These are phyloP conservation scores for Taxidea taxus DNA, from an alignment of 2,113 vertebrate genomes.

Conservation along the genomic window DNA sequence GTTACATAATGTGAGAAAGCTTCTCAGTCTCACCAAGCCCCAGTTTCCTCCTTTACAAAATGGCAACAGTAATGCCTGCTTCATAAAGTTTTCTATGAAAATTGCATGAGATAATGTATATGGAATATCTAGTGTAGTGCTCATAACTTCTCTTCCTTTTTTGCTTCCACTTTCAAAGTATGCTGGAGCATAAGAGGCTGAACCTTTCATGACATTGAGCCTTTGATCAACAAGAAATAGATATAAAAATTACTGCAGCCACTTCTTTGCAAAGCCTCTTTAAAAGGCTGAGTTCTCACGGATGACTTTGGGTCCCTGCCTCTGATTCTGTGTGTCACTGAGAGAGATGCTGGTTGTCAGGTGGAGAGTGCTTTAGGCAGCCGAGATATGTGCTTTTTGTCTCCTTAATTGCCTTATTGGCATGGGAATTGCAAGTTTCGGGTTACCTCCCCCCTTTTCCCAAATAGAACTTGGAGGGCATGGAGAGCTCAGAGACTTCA, in stretches of 20 bases:
- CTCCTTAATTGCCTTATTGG: conserved; percentile 71
- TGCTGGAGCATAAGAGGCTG: not conserved
- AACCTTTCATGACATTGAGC: not conserved
- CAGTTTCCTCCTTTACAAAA: not conserved
- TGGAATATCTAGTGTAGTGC: not conserved
- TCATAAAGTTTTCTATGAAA: not conserved
- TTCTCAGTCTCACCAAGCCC: not conserved
- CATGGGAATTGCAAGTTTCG: conserved; percentile 39
- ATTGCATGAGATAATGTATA: not conserved
- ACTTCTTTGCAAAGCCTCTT: conserved; percentile 23
- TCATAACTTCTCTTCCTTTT: not conserved
- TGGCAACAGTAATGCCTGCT: not conserved
- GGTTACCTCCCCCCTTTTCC: conserved; percentile 51
- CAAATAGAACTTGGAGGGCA: conserved; percentile 65
- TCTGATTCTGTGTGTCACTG: not conserved
- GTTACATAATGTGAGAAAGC: not conserved
- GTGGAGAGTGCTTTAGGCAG: conserved; percentile 37
- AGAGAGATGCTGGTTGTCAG: conserved; percentile 38
- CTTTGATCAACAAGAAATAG: conserved; percentile 25
- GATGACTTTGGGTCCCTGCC: not conserved
- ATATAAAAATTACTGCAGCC: not conserved
- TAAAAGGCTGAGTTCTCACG: not conserved
- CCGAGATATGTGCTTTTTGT: conserved; percentile 43
- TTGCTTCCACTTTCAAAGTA: not conserved
- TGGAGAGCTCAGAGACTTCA: conserved; percentile 28